Base-by-base conservation (phyloP, 2,888 invertebrate genomes). In the Ecdyonurus torrentis region DNA sequence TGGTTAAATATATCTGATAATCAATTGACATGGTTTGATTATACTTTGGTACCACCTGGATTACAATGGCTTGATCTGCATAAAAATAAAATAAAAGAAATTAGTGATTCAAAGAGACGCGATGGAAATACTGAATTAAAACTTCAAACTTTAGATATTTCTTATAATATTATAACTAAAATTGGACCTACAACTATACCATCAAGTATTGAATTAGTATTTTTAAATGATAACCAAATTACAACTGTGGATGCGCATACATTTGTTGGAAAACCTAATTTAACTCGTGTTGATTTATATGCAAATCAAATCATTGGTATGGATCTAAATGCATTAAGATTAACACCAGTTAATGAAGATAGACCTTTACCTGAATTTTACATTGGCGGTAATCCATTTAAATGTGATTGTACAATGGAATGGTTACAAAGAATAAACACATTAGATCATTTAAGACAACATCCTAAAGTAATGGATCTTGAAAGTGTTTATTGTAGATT, bases 391-490 rank as follows among this genome's bases (percentile, higher is more conserved):
- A 96, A 96, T 79, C 95, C 94, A 52, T 91, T 94, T 73, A 86
- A 89, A 70, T 96, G 95, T 73, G 91, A 93, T 74, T 96, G 95
- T 79, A 91, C 90, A 69, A 92, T 94, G 84, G 93, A 94, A 73
- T 96, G 95, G 95, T 77, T 95, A 71, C 92, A 93, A 74, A 81
- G 91, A 70, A 90, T 94, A 73, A 92, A 94, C 75, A 86, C 87
- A 74, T 78, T 59, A 59, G 59, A 58, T 87, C 69, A 86, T 88
- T 79, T 91, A 63, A 79, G 91, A 64, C 91, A 91, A 72, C 90
- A 92, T 76, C 92, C 91, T n/a, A 81, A 85, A 68, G 90, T 92
- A 63, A 90, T 91, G 89, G 91, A 92, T 73, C 79, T 91, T 69
- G 90, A 90, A 70, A 88, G 89, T 68, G 89, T 92, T 68, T 90